Conservation (phyloP, 37 sponge, comb jelly and placozoan species). For the Dysidea cf. avara region DNA sequence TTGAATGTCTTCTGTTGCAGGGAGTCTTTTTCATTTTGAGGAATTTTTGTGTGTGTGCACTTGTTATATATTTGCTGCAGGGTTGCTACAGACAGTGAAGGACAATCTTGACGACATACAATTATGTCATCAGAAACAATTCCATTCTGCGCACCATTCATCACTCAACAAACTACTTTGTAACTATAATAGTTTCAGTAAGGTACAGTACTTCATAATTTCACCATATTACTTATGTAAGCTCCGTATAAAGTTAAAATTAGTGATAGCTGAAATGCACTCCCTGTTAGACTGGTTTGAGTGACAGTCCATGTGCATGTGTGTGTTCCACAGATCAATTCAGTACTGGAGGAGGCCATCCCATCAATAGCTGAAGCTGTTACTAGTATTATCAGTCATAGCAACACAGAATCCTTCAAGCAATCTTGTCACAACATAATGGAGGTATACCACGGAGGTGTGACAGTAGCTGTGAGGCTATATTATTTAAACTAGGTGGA, state of each 20-base stretch:
- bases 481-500: no score
- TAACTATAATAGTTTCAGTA: conserved; percentile 34
- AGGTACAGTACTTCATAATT: conserved; percentile 15
- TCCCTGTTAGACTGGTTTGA: no score
- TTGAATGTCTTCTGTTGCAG: no score
- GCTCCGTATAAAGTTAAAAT: no score
- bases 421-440: not conserved
- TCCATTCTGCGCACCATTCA: conserved; percentile 36
- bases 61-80: no score
- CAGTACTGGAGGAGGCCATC: conserved; percentile 4
- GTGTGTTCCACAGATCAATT: conserved; percentile 4
- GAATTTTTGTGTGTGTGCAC: no score
- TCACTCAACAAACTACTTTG: conserved; percentile 55
- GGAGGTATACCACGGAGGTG: not conserved
- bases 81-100: not conserved
- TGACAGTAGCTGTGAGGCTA: no score
- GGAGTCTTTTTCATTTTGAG: no score
- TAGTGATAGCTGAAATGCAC: no score
- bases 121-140: not conserved
- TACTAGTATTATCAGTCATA: conserved; percentile 30
- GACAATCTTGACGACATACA: conserved; percentile 1
- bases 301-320: no score
- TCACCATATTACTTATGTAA: not conserved
- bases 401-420: conserved; percentile 30
- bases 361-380: conserved; percentile 45